Conservation (phyloP, 2,113 vertebrate species). For the Syrmaticus mikado region DNA sequence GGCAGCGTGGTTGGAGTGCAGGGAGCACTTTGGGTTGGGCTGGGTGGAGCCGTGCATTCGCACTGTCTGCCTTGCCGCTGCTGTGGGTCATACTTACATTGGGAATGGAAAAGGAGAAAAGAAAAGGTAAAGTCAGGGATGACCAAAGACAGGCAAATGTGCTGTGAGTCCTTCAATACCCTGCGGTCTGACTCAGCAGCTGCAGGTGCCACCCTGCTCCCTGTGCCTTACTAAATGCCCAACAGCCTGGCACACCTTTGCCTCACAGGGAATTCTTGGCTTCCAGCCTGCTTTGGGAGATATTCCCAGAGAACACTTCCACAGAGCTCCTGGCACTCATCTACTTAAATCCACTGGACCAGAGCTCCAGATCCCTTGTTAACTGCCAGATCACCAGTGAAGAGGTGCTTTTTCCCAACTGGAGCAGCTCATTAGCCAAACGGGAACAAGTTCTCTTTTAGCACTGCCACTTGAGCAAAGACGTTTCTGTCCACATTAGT, state of each 20-base stretch:
- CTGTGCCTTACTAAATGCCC: neutral
- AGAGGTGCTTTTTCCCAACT: neutral
- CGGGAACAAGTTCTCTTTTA: neutral
- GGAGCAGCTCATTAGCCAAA: neutral
- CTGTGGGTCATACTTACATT: neutral
- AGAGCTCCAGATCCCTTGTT: neutral
- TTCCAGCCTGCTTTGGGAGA: neutral
- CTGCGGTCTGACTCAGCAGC: neutral
- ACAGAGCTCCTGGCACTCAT: neutral
- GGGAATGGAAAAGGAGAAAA: neutral
- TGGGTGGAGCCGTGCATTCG: fast-evolving
- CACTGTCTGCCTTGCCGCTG: neutral
- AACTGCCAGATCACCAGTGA: neutral
- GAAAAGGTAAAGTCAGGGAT: neutral
- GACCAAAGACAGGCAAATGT: neutral
- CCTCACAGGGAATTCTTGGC: neutral
- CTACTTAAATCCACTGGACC: neutral
- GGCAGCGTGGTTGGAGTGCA: neutral
- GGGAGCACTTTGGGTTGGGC: neutral
- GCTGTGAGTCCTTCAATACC: neutral
- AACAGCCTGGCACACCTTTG: neutral
- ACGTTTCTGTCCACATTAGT: neutral
- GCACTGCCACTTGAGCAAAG: neutral
- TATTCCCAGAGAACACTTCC: neutral
- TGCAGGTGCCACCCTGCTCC: neutral